A percentile compares a stretch with the other conserved stretches of the same genome.
phyloP scores from a whole-genome alignment of 35 echinoderm and acorn worm species.

The Lytechinus pictus region DNA sequence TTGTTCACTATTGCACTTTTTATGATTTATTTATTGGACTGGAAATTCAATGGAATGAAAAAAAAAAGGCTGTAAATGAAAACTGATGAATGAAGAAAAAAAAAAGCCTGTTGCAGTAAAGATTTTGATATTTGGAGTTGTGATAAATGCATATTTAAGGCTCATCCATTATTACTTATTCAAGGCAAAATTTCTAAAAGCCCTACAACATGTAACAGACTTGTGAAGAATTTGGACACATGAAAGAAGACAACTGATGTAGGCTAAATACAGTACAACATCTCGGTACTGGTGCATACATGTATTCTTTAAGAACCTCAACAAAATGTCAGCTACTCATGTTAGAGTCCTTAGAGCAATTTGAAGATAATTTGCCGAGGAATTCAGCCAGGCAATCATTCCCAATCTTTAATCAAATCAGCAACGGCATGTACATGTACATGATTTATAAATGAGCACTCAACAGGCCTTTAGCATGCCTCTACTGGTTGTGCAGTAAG shows the following conservation, averaged over 20 bases:
- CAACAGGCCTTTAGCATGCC: background rate
- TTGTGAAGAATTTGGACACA: too few species aligned
- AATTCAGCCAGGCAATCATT: background rate
- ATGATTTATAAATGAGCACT: background rate
- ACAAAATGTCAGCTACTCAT: background rate
- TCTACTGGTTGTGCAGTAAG: too few species aligned
- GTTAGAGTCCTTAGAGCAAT: background rate
- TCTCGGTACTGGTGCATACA: too few species aligned
- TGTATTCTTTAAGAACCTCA: background rate
- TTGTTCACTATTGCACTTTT: background rate
- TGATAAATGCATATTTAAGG: too few species aligned
- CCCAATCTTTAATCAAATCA: constrained; percentile 18
- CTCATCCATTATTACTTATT: too few species aligned
- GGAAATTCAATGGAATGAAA: background rate
- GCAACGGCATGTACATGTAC: background rate
- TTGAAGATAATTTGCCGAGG: background rate
- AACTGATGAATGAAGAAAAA: background rate
- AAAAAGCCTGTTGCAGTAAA: too few species aligned
- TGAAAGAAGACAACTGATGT: too few species aligned
- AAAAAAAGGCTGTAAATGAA: background rate
- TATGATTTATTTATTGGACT: background rate
- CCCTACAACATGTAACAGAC: too few species aligned
- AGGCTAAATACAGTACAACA: too few species aligned
- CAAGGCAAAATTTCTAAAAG: too few species aligned
- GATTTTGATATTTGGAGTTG: too few species aligned